A percentile compares a stretch with the other conserved stretches of the same genome.
These are phyloP conservation scores for Notodonta dromedarius DNA, from an alignment of 2,888 invertebrate genomes.

Conservation along the genomic window DNA sequence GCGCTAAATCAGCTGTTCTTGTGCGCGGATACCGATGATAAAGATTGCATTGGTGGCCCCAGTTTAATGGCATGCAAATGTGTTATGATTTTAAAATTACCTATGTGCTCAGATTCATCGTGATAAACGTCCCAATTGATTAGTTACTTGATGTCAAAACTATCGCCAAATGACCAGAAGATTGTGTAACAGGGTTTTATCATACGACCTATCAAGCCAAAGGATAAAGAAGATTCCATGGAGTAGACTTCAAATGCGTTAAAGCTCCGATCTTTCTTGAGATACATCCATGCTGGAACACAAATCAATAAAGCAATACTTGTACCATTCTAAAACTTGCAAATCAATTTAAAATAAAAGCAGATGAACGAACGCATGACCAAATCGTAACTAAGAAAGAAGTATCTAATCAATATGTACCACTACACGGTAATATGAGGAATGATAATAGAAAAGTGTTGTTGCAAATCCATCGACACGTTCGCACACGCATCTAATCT, in stretches of 20 bases:
- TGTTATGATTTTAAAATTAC: conserved; percentile 13
- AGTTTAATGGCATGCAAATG: conserved; percentile 32
- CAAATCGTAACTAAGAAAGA: background rate
- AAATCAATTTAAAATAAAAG: too few relatives aligned
- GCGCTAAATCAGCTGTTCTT: conserved; percentile 80
- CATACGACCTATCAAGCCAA: too few relatives aligned
- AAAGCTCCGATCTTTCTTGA: too few relatives aligned
- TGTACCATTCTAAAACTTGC: too few relatives aligned
- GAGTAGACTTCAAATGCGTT: too few relatives aligned
- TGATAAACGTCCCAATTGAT: too few relatives aligned
- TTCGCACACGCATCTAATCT: conserved; percentile 42
- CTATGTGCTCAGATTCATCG: background rate
- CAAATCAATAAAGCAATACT: too few relatives aligned
- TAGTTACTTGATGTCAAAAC: too few relatives aligned
- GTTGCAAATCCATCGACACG: conserved; percentile 8
- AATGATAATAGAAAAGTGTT: conserved; percentile 5
- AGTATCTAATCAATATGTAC: background rate
- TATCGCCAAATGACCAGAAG: too few relatives aligned
- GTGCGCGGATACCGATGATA: conserved; percentile 54
- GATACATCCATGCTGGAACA: too few relatives aligned
- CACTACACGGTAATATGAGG: conserved; percentile 5
- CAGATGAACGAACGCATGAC: background rate
- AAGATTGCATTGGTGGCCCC: conserved; percentile 47
- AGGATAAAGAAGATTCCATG: too few relatives aligned
- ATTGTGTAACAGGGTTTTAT: too few relatives aligned